Conservation (phyloP, 2,113 vertebrate genomes). For the Melanostigma gelatinosum region DNA sequence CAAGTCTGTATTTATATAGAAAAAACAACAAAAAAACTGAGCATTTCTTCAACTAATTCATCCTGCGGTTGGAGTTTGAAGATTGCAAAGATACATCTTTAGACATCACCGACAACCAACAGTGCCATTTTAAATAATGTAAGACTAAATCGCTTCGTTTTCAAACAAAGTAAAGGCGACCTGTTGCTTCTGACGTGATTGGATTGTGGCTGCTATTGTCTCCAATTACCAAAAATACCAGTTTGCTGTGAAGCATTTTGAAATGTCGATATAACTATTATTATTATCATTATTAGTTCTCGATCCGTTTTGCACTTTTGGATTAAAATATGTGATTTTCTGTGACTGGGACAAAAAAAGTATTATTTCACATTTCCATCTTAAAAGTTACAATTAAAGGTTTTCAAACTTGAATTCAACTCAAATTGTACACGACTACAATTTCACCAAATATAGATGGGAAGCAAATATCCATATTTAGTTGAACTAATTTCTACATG, state of each 20-base stretch:
- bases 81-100: neutral
- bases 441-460: neutral
- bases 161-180: constrained; percentile 15
- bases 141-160: neutral
- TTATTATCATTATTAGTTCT: neutral
- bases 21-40: neutral
- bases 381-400: neutral
- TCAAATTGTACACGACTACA: no score
- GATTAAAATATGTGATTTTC: neutral
- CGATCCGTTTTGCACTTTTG: neutral
- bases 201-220: no score
- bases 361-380: neutral
- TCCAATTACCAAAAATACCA: neutral
- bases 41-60: neutral
- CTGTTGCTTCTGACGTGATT: constrained; percentile 30
- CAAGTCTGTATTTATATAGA: neutral
- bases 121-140: neutral
- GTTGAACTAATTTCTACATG: neutral
- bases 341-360: neutral
- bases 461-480: neutral
- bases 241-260: neutral
- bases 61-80: neutral
- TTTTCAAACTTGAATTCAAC: neutral
- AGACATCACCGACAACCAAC: neutral
- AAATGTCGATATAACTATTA: neutral